Conservation (phyloP, 2,113 vertebrate genomes). For the Epinephelus moara region DNA sequence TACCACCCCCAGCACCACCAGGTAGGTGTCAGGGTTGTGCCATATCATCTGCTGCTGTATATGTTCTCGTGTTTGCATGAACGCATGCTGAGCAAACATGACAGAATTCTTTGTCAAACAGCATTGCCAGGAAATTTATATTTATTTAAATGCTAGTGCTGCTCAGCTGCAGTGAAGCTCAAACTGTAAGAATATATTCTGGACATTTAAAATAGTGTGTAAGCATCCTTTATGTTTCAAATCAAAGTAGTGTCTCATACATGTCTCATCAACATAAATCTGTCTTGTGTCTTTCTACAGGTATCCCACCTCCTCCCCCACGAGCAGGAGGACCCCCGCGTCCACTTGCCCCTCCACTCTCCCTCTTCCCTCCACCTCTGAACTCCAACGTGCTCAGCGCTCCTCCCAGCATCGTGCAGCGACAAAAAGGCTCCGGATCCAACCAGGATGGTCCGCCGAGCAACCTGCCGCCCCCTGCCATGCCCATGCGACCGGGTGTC, state of each 20-base stretch:
- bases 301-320: constrained; percentile 96
- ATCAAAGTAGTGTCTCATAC: background rate
- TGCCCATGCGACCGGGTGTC: constrained; percentile 77
- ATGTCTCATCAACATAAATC: background rate
- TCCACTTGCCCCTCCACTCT: constrained; percentile 88
- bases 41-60: background rate
- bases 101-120: background rate
- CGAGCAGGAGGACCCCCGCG: constrained; percentile 89
- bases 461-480: constrained; percentile 77
- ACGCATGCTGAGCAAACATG: background rate
- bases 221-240: background rate
- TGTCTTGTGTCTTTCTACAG: constrained; percentile 72
- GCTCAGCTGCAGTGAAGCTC: background rate
- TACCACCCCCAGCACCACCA: constrained; percentile 96
- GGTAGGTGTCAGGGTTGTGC: constrained; percentile 78
- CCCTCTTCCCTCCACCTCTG: constrained; percentile 92
- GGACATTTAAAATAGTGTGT: background rate
- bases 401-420: constrained; percentile 93
- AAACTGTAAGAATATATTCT: background rate
- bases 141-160: background rate
- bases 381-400: constrained; percentile 94
- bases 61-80: background rate
- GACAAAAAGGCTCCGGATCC: constrained; percentile 91
- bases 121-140: background rate
- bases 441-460: constrained; percentile 68